Percentiles rank a stretch among this genome's conserved stretches.
phyloP scores from a whole-genome alignment of 1,140 invertebrate species.

The Dinoponera quadriceps region DNA sequence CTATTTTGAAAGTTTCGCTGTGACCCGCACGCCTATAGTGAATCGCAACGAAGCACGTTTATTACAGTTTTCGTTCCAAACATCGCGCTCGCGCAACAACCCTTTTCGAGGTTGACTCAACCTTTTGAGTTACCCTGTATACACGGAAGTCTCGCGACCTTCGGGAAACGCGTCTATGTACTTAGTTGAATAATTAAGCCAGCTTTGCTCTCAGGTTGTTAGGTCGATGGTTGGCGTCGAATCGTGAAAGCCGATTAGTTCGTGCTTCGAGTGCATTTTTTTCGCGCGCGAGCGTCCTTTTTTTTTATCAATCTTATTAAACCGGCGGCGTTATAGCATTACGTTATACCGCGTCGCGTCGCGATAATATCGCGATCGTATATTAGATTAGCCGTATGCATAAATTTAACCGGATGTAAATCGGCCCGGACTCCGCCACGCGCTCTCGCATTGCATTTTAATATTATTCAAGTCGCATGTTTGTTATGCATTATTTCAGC shows the following conservation, averaged over 20 bases:
- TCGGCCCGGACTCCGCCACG: not conserved
- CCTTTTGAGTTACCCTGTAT: slow-evolving; percentile 32
- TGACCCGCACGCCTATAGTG: slow-evolving; percentile 1
- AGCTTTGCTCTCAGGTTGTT: slow-evolving; percentile 48
- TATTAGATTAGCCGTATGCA: slow-evolving; percentile 9
- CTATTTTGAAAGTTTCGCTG: slow-evolving; percentile 14
- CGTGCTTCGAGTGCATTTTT: slow-evolving; percentile 5
- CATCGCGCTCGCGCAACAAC: slow-evolving; percentile 38
- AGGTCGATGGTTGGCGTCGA: slow-evolving; percentile 17
- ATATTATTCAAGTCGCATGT: slow-evolving; percentile 37
- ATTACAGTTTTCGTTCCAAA: slow-evolving; percentile 41
- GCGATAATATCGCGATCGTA: slow-evolving; percentile 2
- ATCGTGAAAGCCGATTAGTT: slow-evolving; percentile 44
- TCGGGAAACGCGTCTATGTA: slow-evolving; percentile 29
- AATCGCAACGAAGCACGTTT: slow-evolving; percentile 27
- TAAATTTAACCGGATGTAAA: slow-evolving; percentile 22
- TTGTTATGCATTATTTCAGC: slow-evolving; percentile 30
- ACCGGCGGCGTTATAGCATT: not conserved
- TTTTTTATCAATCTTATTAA: slow-evolving; percentile 28
- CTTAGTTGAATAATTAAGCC: slow-evolving; percentile 41
- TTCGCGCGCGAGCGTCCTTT: too few relatives aligned
- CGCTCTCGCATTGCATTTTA: slow-evolving; percentile 24
- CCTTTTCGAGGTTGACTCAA: slow-evolving; percentile 13
- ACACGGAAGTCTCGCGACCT: slow-evolving; percentile 27
- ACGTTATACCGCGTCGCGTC: not conserved